A percentile compares a stretch with the other conserved stretches of the same genome.
Conservation (phyloP, 1,140 invertebrate species). For the Papilio polytes region DNA sequence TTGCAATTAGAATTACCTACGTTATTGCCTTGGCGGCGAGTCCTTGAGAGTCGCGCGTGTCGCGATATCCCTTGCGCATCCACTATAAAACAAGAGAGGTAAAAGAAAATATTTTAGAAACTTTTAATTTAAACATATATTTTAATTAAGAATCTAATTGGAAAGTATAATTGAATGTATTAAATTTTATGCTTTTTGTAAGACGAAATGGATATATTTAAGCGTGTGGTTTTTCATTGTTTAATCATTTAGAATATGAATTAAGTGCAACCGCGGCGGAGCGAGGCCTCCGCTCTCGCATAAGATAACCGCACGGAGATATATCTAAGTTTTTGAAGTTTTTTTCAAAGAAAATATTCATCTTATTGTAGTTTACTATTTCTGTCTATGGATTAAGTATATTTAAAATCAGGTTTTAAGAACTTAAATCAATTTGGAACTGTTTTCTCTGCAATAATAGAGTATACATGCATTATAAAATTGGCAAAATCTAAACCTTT, state of each 20-base stretch:
- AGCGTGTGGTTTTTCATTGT: slow-evolving; percentile 65
- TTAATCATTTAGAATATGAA: slow-evolving; percentile 73
- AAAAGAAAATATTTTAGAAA: slow-evolving; percentile 51
- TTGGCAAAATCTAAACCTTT: slow-evolving; percentile 72
- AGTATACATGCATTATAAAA: slow-evolving; percentile 73
- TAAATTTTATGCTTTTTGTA: slow-evolving; percentile 73
- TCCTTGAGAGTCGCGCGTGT: not conserved
- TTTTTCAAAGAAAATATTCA: slow-evolving; percentile 82
- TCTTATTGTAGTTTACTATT: slow-evolving; percentile 76
- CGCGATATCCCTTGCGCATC: slow-evolving; percentile 49
- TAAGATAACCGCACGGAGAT: slow-evolving; percentile 65
- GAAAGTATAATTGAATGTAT: slow-evolving; percentile 63
- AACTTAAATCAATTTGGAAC: slow-evolving; percentile 78
- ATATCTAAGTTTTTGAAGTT: slow-evolving; percentile 77
- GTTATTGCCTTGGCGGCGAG: not conserved
- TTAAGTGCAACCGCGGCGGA: slow-evolving; percentile 68
- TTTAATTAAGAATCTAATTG: slow-evolving; percentile 49
- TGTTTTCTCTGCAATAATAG: slow-evolving; percentile 73
- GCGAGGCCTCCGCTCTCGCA: slow-evolving; percentile 43
- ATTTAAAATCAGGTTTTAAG: slow-evolving; percentile 79
- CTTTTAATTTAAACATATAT: slow-evolving; percentile 43
- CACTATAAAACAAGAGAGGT: slow-evolving; percentile 64
- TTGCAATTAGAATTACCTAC: not conserved
- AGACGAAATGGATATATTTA: slow-evolving; percentile 72
- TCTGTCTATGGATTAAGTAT: slow-evolving; percentile 73